Base-by-base conservation (phyloP, 2,888 invertebrate species). In the Poecilus cupreus region DNA sequence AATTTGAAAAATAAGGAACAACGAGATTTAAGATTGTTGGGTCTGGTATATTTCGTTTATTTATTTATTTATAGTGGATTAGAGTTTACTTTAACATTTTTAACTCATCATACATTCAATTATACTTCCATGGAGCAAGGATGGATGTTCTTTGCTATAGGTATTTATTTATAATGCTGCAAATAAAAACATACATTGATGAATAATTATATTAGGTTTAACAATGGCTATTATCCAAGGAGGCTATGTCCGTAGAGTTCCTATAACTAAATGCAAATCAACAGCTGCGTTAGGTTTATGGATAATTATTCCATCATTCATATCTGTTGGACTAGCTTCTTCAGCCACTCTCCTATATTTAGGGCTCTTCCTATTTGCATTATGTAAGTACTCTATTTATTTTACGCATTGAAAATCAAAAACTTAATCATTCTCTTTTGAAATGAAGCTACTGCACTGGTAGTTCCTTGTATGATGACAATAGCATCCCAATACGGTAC, bases 51-150 rank as follows among this genome's bases (percentile, higher is more conserved):
- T 88, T 99, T 99, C 88, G 89, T 97, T 8, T 99, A 98, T 90
- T 91, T 98, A 83, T 97, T 98, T 87, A 91, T 98, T 82, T 98
- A 98, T 89, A 98, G 98, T 77, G 99, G 98, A 1, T 91, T 99
- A 81, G 99, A 99, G 90, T 99, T 98, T 88, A 99, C 99, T 0
- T 91, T 99, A 39, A 98, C 98, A 77, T 99, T 99, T 90, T 91
- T 99, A 68, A 98, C 98, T 78, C 98, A 98, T 90, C 94, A 97
- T 86, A 93, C 95, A 46, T 98, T 98, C 88, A 92, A 94, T 75
- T 98, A 96, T 88, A 94, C 94, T 79, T 96, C 98, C 60, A 96
- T 98, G 95, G 96, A 98, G 89, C 99, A 99, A 90, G 99, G 99
- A 4, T 96, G 96, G 92, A 98, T 99, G 97, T 99, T 98, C 89